Conservation (phyloP, 2,113 vertebrate genomes). For the chimpanzee (Pan troglodytes) region DNA sequence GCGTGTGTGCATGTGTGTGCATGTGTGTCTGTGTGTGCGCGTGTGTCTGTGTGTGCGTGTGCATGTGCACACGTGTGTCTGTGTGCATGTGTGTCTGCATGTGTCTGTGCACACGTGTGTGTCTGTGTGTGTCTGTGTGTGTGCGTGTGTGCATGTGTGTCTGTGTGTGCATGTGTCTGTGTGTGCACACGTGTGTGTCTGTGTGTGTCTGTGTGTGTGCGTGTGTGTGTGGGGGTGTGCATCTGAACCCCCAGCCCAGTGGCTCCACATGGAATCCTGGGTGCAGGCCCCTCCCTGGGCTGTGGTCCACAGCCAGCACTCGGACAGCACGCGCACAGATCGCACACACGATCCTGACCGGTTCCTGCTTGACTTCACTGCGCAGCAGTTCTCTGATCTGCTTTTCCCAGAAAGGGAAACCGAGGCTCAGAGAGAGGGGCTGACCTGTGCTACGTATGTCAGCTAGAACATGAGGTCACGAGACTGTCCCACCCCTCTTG, state of each 20-base stretch:
- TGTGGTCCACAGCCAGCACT: rapidly evolving
- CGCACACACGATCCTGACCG: rapidly evolving
- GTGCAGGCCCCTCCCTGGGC: not conserved
- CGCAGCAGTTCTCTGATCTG: not conserved
- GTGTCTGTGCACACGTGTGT: too few species aligned
- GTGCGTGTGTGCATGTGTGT: not conserved
- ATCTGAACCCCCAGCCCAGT: not conserved
- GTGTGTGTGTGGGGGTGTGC: too few species aligned
- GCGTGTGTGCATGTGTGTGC: not conserved
- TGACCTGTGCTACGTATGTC: not conserved
- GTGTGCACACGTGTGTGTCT: too few species aligned
- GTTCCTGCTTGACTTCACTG: not conserved
- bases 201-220: too few species aligned
- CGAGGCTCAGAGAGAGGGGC: not conserved
- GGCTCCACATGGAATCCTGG: not conserved
- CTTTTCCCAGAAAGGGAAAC: not conserved
- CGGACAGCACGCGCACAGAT: rapidly evolving
- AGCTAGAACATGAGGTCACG: not conserved
- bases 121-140: not conserved
- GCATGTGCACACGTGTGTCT: too few species aligned
- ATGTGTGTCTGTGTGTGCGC: too few species aligned
- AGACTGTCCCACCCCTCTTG: not conserved
- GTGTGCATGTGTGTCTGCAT: too few species aligned
- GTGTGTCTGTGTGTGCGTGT: not conserved
- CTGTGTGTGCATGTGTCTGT: too few species aligned